Conservation (phyloP, 2,797 vertebrate species). For the Perodicticus potto region DNA sequence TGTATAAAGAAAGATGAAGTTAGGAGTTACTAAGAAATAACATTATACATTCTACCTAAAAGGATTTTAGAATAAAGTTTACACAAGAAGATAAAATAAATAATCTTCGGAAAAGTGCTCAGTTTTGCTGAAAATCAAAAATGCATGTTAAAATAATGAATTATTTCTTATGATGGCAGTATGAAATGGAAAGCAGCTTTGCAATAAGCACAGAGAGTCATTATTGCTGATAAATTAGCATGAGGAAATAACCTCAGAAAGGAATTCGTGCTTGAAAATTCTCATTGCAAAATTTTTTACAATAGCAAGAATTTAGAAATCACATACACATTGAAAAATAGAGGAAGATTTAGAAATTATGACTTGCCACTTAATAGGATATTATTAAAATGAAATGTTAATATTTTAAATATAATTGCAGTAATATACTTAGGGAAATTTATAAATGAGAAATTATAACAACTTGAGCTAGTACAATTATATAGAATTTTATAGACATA, state of each 20-base stretch:
- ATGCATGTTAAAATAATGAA: not conserved
- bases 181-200: slow-evolving; percentile 65
- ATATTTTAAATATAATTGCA: slow-evolving; percentile 38
- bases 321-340: slow-evolving; percentile 31
- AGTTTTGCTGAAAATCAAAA: slow-evolving; percentile 32
- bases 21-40: slow-evolving; percentile 35
- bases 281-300: slow-evolving; percentile 39
- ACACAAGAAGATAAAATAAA: slow-evolving; percentile 14
- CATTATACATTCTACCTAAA: slow-evolving; percentile 9
- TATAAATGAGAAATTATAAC: not conserved
- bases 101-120: slow-evolving; percentile 24
- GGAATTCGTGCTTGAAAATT: slow-evolving; percentile 46
- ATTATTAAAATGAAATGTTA: slow-evolving; percentile 48
- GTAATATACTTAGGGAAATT: slow-evolving; percentile 34
- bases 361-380: slow-evolving; percentile 1
- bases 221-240: slow-evolving; percentile 54
- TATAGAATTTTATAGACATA: slow-evolving; percentile 33
- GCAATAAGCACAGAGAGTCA: not conserved
- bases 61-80: slow-evolving; percentile 56
- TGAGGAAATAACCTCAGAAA: slow-evolving; percentile 53
- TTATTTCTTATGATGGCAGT: slow-evolving; percentile 18
- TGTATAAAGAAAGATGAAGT: slow-evolving; percentile 23
- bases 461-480: not conserved
- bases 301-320: slow-evolving; percentile 53
- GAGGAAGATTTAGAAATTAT: not conserved